Base-by-base conservation (phyloP, 2,797 vertebrate genomes). In the Silurus aristotelis region DNA sequence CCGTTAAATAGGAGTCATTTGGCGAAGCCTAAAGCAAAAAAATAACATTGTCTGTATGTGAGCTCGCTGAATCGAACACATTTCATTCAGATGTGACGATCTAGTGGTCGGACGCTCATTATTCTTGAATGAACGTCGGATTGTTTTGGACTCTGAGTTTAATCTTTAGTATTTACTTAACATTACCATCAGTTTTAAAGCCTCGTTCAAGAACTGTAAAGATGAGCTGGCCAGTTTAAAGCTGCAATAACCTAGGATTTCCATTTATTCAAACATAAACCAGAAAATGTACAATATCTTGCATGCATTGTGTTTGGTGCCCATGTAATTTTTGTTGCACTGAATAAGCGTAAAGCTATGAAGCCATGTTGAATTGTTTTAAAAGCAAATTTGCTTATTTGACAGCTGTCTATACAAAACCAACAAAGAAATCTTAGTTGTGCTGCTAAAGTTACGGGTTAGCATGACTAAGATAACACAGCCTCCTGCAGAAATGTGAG, bases 51-150 rank as follows among this genome's bases (percentile, higher is more conserved):
- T 60, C 64, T 58, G 27, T 56, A 72, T 70, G 46, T 9, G 67
- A 13, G 38, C 22, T 10, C 1, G 15, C 15, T 66, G 64, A 38
- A 79, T 46, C 38, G 60, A 7, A 52, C 6, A 52, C 48, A 20
- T 63, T 46, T 46, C 38, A 79, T 79, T 63, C 60, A 63, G 58
- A 46, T 63, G 58, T 61, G 58, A 61, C 12, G 6, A 63, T 46
- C 6, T 63, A 17, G 19, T 43, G 12, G 60, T 48, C 61, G 7
- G 17, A 0, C 8, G 43, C 63, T 66, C 61, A 31, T 80, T 66
- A 80, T 52, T 80, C 25, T 64, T 70, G 75, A 79, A 84, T 19
- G 38, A 72, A 80, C 43, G 15, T 17, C 8, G 25, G 38, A 84
- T 80, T 31, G 27, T 25, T 82, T 70, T 71, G 43, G 55, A 66